Evolutionary conservation across 2,113 vertebrate species (phyloP).

Genomic region (Machaerirhynchus nigripectus): DNA sequence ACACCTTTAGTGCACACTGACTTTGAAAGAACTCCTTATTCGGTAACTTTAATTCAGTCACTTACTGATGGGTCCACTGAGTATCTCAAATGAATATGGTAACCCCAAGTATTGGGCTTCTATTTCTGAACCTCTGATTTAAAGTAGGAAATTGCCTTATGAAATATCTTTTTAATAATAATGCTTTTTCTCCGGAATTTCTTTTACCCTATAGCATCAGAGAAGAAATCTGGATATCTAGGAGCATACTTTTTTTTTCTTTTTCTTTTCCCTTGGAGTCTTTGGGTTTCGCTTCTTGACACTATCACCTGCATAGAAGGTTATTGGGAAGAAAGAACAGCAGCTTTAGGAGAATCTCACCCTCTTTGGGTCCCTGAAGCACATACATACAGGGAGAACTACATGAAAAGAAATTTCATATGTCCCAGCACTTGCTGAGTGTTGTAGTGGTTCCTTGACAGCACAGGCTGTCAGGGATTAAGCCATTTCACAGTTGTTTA

Average conservation of each 20-base stretch:
- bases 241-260: neutral
- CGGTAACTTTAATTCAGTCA: neutral
- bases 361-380: neutral
- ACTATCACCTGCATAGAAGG: neutral
- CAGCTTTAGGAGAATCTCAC: neutral
- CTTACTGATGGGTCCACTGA: neutral
- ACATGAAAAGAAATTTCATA: neutral
- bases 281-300: neutral
- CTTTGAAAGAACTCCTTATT: neutral
- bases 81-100: neutral
- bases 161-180: neutral
- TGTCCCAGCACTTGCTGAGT: neutral
- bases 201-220: neutral
- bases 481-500: neutral
- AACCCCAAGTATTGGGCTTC: neutral
- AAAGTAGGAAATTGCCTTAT: neutral
- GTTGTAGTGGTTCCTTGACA: neutral
- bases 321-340: neutral
- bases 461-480: neutral
- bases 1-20: neutral
- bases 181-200: neutral
- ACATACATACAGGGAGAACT: neutral
- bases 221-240: neutral
- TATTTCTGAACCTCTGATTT: neutral
- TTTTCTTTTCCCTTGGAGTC: neutral